These are phyloP conservation scores for Papilio aristodemus DNA, from an alignment of 1,140 invertebrate species.

Conservation along the genomic window DNA sequence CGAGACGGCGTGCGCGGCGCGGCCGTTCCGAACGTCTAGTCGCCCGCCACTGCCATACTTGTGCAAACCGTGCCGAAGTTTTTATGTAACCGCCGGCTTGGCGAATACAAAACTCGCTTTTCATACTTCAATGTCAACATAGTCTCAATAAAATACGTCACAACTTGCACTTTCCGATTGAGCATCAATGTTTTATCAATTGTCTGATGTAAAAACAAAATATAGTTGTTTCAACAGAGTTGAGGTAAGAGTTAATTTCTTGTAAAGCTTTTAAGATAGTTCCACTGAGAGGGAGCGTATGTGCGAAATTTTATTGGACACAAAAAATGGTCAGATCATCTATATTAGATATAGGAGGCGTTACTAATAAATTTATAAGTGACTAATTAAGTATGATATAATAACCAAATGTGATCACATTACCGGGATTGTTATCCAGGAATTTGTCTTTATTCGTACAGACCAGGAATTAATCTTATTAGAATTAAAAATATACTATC, in stretches of 20 bases:
- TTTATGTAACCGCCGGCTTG: constrained; percentile 52
- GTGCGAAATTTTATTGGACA: too few species aligned
- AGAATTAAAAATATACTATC: neutral
- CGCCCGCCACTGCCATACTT: constrained; percentile 40
- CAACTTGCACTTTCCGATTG: constrained; percentile 10
- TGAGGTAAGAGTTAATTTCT: too few species aligned
- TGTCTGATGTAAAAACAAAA: neutral
- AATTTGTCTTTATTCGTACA: neutral
- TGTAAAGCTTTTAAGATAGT: too few species aligned
- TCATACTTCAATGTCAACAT: constrained; percentile 52
- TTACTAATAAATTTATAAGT: too few species aligned
- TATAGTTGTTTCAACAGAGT: neutral
- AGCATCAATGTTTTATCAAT: neutral
- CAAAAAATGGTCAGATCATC: too few species aligned
- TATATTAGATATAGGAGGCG: too few species aligned
- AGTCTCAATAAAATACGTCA: constrained; percentile 37
- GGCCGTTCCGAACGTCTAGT: constrained; percentile 22
- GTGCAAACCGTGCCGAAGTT: constrained; percentile 44
- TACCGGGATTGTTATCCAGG: too few species aligned
- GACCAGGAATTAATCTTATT: neutral
- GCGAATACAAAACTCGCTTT: constrained; percentile 48
- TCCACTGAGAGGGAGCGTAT: too few species aligned
- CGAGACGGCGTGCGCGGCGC: neutral
- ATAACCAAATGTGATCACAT: too few species aligned
- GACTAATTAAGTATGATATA: too few species aligned